phyloP scores from a whole-genome alignment of 2,888 invertebrate species.

The Gnatocerus cornutus region DNA sequence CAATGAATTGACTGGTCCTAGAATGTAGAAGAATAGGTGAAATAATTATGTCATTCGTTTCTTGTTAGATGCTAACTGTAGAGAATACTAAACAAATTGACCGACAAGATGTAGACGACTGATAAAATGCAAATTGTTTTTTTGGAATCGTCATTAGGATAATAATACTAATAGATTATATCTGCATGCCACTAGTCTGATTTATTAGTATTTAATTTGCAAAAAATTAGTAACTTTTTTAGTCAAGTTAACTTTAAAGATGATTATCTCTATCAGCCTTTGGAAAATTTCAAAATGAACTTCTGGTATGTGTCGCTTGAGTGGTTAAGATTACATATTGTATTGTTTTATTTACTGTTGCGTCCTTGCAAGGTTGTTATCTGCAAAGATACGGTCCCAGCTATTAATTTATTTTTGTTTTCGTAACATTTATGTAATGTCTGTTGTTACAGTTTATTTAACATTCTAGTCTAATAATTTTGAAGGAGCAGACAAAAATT shows the following conservation, averaged over 20 bases:
- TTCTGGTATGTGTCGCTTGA: conserved; percentile 7
- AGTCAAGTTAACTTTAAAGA: background rate
- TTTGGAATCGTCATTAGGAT: conserved; percentile 1
- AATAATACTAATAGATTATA: background rate
- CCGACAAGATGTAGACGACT: background rate
- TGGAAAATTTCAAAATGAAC: conserved; percentile 9
- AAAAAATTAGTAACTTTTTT: background rate
- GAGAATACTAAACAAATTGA: background rate
- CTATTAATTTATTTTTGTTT: conserved; percentile 9
- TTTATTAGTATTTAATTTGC: conserved; percentile 4
- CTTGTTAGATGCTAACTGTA: too few species aligned
- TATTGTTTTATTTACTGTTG: conserved; percentile 21
- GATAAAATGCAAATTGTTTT: conserved; percentile 5
- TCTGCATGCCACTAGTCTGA: background rate
- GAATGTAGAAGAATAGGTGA: too few species aligned
- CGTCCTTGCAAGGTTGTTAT: conserved; percentile 41
- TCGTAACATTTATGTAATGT: background rate
- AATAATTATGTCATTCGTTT: too few species aligned
- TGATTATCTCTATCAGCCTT: conserved; percentile 4
- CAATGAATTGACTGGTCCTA: too few species aligned
- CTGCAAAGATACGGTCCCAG: conserved; percentile 15
- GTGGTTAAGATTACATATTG: conserved; percentile 9
- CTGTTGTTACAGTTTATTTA: conserved; percentile 27
- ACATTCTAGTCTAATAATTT: conserved; percentile 35
- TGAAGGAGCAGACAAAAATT: too few species aligned